Evolutionary conservation across 2,888 invertebrate species (phyloP), one percentile per base, ranked within the genome.

Genomic region (Dryobotodes eremita): DNA sequence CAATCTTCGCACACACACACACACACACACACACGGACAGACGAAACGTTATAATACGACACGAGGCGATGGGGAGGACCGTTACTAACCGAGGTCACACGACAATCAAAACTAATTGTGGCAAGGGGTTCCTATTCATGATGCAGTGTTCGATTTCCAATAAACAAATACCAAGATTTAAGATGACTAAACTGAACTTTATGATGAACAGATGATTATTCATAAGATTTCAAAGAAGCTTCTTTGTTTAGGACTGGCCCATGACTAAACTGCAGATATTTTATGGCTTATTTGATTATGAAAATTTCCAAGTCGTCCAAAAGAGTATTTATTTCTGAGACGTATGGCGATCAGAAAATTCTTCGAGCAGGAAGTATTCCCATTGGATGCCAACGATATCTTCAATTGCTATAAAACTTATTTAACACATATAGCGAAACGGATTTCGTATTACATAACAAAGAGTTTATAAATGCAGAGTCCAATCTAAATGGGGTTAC

Each of bases 401-500:
- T 55, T 53, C 68, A n/a, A 53, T 31, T 64, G 50, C 31, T 36
- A 73, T 59, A 73, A 75, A 83, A 70, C 61, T 75, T 13, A 74
- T 74, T 72, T 76, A 75, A 79, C 75, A 73, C 62, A 73, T 53
- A 76, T 53, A 76, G 62, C 71, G 59, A 86, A 86, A 82, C 74
- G 71, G 78, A 79, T 80, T 85, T 82, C 13, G 68, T 84, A 80
- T 87, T 86, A 89, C 80, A 70, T 84, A 86, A 86, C 82, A 84
- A 82, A 80, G 83, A 80, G 79, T 84, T 87, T 84, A 88, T 89
- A 89, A 90, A 91, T 92, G 92, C 93, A 92, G 88, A 88, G 83
- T 87, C 88, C 89, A 90, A 89, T 90, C 83, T 87, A 88, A 92
- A 92, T 90, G 89, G 90, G 90, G 90, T 92, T 91, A 92, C 90